phyloP scores from a whole-genome alignment of 2,888 invertebrate genomes.

The Chrysomela aeneicollis region DNA sequence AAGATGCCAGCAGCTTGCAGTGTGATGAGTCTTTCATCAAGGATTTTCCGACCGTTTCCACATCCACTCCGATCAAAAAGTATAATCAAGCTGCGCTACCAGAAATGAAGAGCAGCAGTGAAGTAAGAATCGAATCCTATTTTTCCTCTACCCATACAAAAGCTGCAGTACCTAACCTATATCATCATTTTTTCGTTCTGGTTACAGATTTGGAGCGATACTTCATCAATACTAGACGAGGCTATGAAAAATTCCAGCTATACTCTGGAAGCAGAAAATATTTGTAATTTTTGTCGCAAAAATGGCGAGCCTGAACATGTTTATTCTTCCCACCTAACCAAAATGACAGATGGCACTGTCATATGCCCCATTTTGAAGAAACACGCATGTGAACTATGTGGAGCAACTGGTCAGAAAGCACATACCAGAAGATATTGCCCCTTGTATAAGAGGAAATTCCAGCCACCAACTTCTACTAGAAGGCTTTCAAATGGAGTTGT shows the following conservation, averaged over 20 bases:
- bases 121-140: neutral
- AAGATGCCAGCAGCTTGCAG: neutral
- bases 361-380: slow-evolving; percentile 44
- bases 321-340: slow-evolving; percentile 38
- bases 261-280: neutral
- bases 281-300: slow-evolving; percentile 46
- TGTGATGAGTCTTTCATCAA: slow-evolving; percentile 1
- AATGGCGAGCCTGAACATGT: slow-evolving; percentile 41
- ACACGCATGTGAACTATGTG: slow-evolving; percentile 41
- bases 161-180: too few species aligned
- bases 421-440: slow-evolving; percentile 48
- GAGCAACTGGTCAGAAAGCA: slow-evolving; percentile 43
- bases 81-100: neutral
- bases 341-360: slow-evolving; percentile 33
- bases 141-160: too few species aligned
- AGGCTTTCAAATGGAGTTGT: slow-evolving; percentile 29
- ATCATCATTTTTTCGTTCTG: neutral
- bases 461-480: neutral
- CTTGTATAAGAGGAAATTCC: neutral
- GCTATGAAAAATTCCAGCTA: neutral
- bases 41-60: neutral
- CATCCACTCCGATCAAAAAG: slow-evolving; percentile 22
- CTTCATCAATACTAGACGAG: neutral
- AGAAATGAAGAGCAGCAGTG: neutral
- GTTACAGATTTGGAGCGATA: neutral